Evolutionary conservation across 1,140 invertebrate species (phyloP).

Genomic region (Brachionus manjavacas): DNA sequence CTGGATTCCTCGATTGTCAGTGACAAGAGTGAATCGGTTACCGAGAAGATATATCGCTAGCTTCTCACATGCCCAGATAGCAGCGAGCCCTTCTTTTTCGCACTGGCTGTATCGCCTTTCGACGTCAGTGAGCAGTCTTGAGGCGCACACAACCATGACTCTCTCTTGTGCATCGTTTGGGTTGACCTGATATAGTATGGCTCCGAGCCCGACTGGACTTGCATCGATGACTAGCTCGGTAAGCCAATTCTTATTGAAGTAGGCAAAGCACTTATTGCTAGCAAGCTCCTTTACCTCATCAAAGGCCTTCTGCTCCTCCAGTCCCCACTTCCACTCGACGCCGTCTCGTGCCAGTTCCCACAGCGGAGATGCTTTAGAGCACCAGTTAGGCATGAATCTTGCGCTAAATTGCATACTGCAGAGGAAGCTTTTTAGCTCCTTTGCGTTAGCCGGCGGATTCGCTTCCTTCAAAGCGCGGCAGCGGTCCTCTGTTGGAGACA

Average conservation of each 20-base stretch:
- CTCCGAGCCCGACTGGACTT: conserved; percentile 54
- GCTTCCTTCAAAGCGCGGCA: conserved; percentile 39
- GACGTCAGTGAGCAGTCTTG: conserved; percentile 16
- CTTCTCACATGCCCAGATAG: too few species aligned
- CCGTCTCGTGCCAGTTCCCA: conserved; percentile 48
- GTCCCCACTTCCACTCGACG: too few species aligned
- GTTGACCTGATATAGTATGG: conserved; percentile 55
- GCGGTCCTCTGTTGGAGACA: conserved; percentile 43
- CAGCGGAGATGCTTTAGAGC: neutral
- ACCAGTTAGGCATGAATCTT: neutral
- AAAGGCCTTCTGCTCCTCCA: too few species aligned
- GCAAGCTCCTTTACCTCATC: too few species aligned
- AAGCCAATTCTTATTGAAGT: too few species aligned
- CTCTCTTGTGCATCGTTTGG: conserved; percentile 40
- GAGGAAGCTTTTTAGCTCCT: conserved; percentile 30
- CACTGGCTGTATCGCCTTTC: conserved; percentile 48
- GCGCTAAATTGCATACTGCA: neutral
- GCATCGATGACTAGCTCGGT: conserved; percentile 44
- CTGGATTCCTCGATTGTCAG: too few species aligned
- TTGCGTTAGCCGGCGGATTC: conserved; percentile 36
- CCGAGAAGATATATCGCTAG: too few species aligned
- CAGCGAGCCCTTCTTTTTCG: too few species aligned
- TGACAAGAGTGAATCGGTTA: too few species aligned
- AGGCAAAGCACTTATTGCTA: too few species aligned
- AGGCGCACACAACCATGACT: conserved; percentile 48